Conservation (phyloP, 2,113 vertebrate species). For the Tachysurus fulvidraco region DNA sequence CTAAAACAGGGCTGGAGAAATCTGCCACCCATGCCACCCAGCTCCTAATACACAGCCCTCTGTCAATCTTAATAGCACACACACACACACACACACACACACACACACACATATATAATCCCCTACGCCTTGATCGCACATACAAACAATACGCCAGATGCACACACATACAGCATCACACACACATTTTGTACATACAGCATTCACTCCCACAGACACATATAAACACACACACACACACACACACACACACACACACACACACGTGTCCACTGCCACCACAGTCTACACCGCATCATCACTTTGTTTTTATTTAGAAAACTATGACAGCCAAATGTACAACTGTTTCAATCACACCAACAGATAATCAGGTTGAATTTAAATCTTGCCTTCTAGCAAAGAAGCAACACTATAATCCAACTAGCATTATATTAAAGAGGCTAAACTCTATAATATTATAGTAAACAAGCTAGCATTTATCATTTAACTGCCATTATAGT, state of each 20-base stretch:
- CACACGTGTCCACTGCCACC: not conserved
- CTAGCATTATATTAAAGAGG: not conserved
- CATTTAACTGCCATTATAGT: not conserved
- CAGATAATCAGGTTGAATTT: not conserved
- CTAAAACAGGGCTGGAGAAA: constrained; percentile 33
- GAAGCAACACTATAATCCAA: not conserved
- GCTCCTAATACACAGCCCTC: constrained; percentile 30
- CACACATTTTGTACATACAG: no score
- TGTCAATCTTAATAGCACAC: constrained; percentile 23
- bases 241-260: constrained; percentile 18
- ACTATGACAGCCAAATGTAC: not conserved
- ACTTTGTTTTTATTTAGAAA: not conserved
- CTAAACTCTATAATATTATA: not conserved
- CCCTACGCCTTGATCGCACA: not conserved
- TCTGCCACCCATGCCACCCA: constrained; percentile 37
- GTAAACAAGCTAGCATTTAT: no score
- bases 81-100: constrained; percentile 17
- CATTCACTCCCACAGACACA: not conserved
- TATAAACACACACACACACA: no score
- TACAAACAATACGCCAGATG: not conserved
- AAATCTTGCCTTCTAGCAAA: not conserved
- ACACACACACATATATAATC: no score
- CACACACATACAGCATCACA: not conserved
- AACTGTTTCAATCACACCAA: not conserved
- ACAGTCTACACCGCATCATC: no score